Percentiles rank a stretch among this genome's conserved stretches.
These are phyloP conservation scores for Apocheima hispidaria DNA, from an alignment of 2,888 invertebrate genomes.

Conservation along the genomic window DNA sequence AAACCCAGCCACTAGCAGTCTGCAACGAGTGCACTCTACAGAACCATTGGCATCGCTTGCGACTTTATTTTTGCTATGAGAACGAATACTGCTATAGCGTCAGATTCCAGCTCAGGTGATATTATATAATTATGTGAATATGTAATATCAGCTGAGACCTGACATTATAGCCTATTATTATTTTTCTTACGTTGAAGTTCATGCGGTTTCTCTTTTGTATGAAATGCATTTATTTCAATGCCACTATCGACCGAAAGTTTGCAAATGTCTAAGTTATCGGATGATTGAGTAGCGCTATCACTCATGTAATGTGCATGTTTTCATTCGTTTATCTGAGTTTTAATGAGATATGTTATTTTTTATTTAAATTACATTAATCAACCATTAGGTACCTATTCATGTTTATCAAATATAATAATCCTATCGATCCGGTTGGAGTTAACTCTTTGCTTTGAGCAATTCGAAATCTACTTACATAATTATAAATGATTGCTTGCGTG, in stretches of 20 bases:
- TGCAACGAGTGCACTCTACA: slow-evolving; percentile 14
- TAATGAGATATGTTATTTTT: slow-evolving; percentile 15
- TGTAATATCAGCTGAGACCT: slow-evolving; percentile 10
- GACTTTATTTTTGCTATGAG: slow-evolving; percentile 26
- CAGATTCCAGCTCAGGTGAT: too few species aligned
- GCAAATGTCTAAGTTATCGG: slow-evolving; percentile 4
- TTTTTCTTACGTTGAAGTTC: background rate
- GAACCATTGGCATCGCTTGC: slow-evolving; percentile 25
- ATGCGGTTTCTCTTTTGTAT: background rate
- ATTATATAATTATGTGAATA: background rate
- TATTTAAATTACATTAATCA: slow-evolving; percentile 7
- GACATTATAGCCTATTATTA: background rate
- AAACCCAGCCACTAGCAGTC: slow-evolving; percentile 10
- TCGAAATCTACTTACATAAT: too few species aligned
- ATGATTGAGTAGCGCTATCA: slow-evolving; percentile 7
- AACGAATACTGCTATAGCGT: background rate
- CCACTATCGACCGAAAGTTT: background rate
- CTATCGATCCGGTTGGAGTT: slow-evolving; percentile 12
- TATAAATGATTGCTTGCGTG: too few species aligned
- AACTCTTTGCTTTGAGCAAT: background rate
- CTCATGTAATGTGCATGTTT: slow-evolving; percentile 4
- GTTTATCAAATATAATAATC: slow-evolving; percentile 14
- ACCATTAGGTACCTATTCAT: slow-evolving; percentile 18
- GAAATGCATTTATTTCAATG: slow-evolving; percentile 7
- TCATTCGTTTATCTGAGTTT: slow-evolving; percentile 24